These are phyloP conservation scores for Neria commutata DNA, from an alignment of 2,888 invertebrate genomes.

Conservation along the genomic window DNA sequence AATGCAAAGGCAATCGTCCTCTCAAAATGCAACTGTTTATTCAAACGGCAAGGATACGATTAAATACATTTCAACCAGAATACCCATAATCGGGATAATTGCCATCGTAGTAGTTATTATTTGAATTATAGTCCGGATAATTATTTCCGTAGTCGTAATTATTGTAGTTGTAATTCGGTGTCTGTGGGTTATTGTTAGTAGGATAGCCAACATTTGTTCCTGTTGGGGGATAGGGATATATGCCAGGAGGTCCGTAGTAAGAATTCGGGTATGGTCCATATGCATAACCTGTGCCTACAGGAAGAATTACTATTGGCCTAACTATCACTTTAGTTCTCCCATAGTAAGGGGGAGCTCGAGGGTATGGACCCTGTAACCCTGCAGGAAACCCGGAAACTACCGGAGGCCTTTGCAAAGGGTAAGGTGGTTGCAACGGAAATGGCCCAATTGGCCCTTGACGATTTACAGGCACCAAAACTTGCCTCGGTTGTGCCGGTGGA, in stretches of 20 bases:
- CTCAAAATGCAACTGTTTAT: neutral
- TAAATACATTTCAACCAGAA: constrained; percentile 7
- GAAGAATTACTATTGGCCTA: constrained; percentile 21
- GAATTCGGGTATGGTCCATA: constrained; percentile 9
- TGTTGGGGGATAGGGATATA: constrained; percentile 20
- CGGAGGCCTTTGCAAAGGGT: neutral
- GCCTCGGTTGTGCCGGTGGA: neutral
- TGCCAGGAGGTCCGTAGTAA: constrained; percentile 16
- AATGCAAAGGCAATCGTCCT: neutral
- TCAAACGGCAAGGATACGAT: neutral
- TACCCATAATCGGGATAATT: constrained; percentile 18
- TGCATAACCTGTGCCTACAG: constrained; percentile 20
- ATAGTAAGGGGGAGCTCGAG: constrained; percentile 2
- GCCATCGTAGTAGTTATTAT: constrained; percentile 19
- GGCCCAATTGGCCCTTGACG: neutral
- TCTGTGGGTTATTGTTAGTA: neutral
- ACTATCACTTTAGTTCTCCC: constrained; percentile 22
- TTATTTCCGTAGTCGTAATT: constrained; percentile 15
- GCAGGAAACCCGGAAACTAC: neutral
- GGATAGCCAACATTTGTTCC: constrained; percentile 8
- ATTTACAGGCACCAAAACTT: neutral
- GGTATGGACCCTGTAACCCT: neutral
- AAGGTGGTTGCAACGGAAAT: constrained; percentile 14
- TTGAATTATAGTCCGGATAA: constrained; percentile 17
- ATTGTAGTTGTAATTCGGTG: constrained; percentile 8